Conservation (phyloP, 2,888 invertebrate genomes). For the Halictus ligatus region DNA sequence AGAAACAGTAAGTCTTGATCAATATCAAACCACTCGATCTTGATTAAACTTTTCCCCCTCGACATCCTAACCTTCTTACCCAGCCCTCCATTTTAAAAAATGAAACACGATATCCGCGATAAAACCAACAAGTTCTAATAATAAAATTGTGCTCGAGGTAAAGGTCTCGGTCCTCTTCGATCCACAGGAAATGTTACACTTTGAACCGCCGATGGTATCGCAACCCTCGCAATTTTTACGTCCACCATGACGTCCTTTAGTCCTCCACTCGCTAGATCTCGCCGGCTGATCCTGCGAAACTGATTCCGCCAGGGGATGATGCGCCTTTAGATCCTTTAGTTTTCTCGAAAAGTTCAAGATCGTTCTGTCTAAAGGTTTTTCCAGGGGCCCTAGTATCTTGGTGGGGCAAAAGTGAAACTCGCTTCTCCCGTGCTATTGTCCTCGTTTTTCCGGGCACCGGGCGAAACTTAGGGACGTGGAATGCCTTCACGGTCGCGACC, state of each 20-base stretch:
- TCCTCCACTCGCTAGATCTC: not conserved
- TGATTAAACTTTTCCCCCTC: not conserved
- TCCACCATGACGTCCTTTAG: not conserved
- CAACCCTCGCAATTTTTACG: not conserved
- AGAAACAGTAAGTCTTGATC: not conserved
- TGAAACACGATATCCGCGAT: not conserved
- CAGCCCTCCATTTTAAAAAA: not conserved
- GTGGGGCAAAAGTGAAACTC: constrained; percentile 81
- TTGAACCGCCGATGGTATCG: not conserved
- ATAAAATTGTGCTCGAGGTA: not conserved
- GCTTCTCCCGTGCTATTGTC: constrained; percentile 69
- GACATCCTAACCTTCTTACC: not conserved
- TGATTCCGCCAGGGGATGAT: constrained; percentile 29
- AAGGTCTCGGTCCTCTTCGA: not conserved
- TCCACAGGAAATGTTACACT: not conserved
- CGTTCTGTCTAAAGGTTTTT: constrained; percentile 51
- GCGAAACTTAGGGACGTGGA: constrained; percentile 78
- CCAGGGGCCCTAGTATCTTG: constrained; percentile 11
- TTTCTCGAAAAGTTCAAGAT: constrained; percentile 46
- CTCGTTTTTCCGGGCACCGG: constrained; percentile 77
- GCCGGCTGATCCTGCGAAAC: constrained; percentile 20
- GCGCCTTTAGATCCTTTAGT: constrained; percentile 54
- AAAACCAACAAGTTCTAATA: not conserved
- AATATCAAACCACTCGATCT: not conserved
- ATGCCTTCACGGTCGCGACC: constrained; percentile 77